Evolutionary conservation across 2,888 invertebrate genomes (phyloP).

Genomic region (Timema cristinae): DNA sequence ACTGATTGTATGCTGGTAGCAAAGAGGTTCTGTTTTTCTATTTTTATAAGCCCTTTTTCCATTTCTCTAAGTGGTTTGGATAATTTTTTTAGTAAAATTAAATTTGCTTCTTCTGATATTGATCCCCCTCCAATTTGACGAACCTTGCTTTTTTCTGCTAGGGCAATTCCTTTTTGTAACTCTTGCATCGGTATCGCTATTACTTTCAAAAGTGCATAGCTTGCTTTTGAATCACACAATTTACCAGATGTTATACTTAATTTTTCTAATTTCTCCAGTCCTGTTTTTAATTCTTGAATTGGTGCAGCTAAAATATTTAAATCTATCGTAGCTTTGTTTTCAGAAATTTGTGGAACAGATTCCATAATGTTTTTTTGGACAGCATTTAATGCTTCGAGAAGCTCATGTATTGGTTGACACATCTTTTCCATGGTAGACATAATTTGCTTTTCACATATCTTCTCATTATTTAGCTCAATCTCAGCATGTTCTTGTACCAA

Average conservation of each 20-base stretch:
- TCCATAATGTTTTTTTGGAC: conserved; percentile 43
- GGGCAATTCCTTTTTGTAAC: conserved; percentile 40
- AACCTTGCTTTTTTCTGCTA: conserved; percentile 34
- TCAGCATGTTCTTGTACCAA: conserved; percentile 48
- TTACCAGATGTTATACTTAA: neutral
- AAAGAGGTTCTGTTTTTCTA: conserved; percentile 38
- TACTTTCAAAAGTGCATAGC: conserved; percentile 33
- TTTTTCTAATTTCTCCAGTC: conserved; percentile 34
- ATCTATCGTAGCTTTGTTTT: conserved; percentile 55
- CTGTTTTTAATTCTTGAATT: conserved; percentile 44
- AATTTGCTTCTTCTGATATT: conserved; percentile 37
- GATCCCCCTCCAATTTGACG: conserved; percentile 34
- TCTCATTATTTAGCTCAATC: neutral
- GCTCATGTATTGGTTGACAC: neutral
- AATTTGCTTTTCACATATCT: neutral
- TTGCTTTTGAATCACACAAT: neutral
- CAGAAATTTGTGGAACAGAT: conserved; percentile 51
- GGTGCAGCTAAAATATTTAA: conserved; percentile 53
- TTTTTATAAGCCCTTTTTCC: conserved; percentile 40
- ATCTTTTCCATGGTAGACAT: neutral
- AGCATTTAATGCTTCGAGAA: neutral
- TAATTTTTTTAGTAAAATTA: conserved; percentile 40
- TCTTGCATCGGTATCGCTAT: conserved; percentile 41
- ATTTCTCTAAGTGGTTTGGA: conserved; percentile 46
- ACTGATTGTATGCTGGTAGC: conserved; percentile 39